phyloP scores from a whole-genome alignment of 2,888 invertebrate genomes.

The Baccha elongata region DNA sequence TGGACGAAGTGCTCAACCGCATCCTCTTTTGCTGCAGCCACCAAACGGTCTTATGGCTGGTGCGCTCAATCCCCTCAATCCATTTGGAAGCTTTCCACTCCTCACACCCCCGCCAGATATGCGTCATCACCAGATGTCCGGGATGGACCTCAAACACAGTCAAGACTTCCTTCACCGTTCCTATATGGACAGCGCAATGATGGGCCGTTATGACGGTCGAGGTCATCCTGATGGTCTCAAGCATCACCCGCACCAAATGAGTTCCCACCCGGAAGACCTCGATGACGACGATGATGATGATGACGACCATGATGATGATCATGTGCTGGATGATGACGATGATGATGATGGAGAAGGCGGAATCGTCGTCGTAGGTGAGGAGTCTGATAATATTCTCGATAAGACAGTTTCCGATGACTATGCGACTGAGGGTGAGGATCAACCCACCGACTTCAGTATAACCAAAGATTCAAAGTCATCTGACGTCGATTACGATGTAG shows the following conservation, averaged over 20 bases:
- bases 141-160: constrained; percentile 86
- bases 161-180: constrained; percentile 84
- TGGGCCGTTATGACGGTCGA: constrained; percentile 83
- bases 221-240: constrained; percentile 43
- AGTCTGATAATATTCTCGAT: constrained; percentile 85
- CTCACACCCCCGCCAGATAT: constrained; percentile 85
- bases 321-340: constrained; percentile 80
- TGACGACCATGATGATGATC: constrained; percentile 81
- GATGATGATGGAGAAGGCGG: constrained; percentile 84
- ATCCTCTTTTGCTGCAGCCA: constrained; percentile 90
- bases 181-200: constrained; percentile 83
- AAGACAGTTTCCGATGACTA: constrained; percentile 81
- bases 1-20: constrained; percentile 93
- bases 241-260: constrained; percentile 56
- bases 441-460: constrained; percentile 86
- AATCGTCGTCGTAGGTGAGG: constrained; percentile 91
- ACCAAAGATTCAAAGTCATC: constrained; percentile 82
- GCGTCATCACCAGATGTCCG: constrained; percentile 81
- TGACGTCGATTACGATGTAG: constrained; percentile 67
- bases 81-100: constrained; percentile 91
- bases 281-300: constrained; percentile 79
- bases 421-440: constrained; percentile 81
- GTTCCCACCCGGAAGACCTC: constrained; percentile 77
- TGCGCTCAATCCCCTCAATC: constrained; percentile 88
- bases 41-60: constrained; percentile 83